Base-by-base conservation (phyloP, 2,113 vertebrate genomes). In the Lagopus muta region DNA sequence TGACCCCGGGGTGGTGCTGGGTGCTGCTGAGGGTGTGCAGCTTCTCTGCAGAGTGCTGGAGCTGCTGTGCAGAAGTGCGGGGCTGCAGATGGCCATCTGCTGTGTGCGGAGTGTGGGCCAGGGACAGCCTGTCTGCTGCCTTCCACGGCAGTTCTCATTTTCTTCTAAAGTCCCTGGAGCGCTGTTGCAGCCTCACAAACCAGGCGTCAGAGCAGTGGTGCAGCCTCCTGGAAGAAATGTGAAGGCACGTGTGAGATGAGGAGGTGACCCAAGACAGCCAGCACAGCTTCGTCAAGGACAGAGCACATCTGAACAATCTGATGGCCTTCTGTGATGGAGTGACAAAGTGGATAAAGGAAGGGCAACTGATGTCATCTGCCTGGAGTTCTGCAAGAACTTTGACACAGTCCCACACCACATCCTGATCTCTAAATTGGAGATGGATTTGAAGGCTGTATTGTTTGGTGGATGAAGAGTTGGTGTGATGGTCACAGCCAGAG, bases 121-220 rank as follows among this genome's bases (percentile, higher is more conserved):
- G 76, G 86, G 52, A 40, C 79, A 88, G 76, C 19, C 45, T 58
- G 32, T 55, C 21, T 82, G 19, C 64, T 55, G 7, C 3, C 50
- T 61, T 82, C 54, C 47, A 62, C 50, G 28, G 34, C 72, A 94
- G 2, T 62, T 82, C 32, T 5, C 1, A 18, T 55, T 86, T 60
- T 28, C 69, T 72, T 88, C 57, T 3, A 4, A 47, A 73, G 64
- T 36, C 16, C 2, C 36, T 24, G 30, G 70, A 50, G 7, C 79
- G 80, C 69, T 55, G 15, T 15, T 34, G 38, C 3, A 83, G 55
- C 65, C 32, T 74, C 36, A 0, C 20, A 81, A 54, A 67, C 42
- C 52, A 36, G 1, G 0, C 1, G 8, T 48, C 13, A 12, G 38
- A 30, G 50, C 28, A 0, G 0, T 74, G 27, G 28, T 30, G 52